Percentiles rank a stretch among this genome's conserved stretches.
Conservation (phyloP, 2,888 invertebrate genomes). For the Torymus texanus region DNA sequence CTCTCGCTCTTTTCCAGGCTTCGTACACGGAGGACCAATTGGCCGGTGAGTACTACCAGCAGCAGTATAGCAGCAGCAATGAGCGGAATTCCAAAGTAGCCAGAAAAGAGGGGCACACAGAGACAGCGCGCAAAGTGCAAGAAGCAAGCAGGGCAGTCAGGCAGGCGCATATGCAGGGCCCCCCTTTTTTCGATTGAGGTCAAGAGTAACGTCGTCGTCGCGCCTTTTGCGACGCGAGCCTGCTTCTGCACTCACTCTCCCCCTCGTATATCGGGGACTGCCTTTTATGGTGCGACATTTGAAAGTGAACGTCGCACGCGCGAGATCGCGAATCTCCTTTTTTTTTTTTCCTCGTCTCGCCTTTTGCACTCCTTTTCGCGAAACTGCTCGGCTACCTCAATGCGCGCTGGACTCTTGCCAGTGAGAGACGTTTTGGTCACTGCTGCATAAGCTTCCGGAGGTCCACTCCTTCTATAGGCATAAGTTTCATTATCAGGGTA, state of each 20-base stretch:
- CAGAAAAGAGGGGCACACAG: constrained; percentile 37
- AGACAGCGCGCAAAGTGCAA: constrained; percentile 54
- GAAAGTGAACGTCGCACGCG: constrained; percentile 62
- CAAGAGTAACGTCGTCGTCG: constrained; percentile 73
- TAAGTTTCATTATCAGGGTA: neutral
- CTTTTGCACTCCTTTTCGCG: constrained; percentile 16
- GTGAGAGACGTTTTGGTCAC: constrained; percentile 12
- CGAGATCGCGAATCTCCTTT: constrained; percentile 26
- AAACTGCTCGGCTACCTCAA: constrained; percentile 39
- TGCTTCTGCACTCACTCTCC: neutral
- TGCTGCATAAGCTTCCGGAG: neutral
- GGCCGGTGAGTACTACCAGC: constrained; percentile 84
- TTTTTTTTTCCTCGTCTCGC: no score
- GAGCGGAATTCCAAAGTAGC: constrained; percentile 71
- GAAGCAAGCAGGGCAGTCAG: constrained; percentile 40
- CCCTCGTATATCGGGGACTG: constrained; percentile 61
- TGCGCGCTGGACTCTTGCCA: constrained; percentile 8
- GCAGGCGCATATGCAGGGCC: neutral
- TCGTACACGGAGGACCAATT: constrained; percentile 93
- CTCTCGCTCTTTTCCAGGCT: constrained; percentile 79
- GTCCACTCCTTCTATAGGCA: neutral
- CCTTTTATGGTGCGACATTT: constrained; percentile 71
- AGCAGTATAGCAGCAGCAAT: constrained; percentile 70
- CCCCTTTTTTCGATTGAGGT: constrained; percentile 71
- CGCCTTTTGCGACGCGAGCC: constrained; percentile 69